phyloP scores from a whole-genome alignment of 2,113 vertebrate species.

The Serinus canaria region DNA sequence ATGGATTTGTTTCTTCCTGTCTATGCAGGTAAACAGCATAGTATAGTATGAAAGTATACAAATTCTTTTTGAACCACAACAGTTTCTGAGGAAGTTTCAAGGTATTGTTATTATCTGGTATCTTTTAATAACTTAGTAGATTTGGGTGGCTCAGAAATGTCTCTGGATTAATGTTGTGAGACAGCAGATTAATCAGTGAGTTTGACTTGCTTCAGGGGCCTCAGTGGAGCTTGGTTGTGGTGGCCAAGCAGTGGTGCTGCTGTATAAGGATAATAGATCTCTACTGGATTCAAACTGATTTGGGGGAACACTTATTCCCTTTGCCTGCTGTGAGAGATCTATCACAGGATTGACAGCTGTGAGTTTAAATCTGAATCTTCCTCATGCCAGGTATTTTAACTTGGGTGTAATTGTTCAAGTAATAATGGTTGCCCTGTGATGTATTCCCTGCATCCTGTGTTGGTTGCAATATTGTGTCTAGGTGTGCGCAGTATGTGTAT shows the following conservation, averaged over 20 bases:
- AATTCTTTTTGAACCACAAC: not conserved
- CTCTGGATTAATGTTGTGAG: not conserved
- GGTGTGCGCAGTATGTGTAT: rapidly evolving
- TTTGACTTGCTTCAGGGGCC: not conserved
- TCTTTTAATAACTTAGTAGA: not conserved
- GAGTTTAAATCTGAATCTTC: not conserved
- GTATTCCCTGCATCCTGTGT: not conserved
- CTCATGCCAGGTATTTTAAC: not conserved
- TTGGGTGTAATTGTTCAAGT: not conserved
- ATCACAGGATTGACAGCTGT: not conserved
- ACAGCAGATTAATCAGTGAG: not conserved
- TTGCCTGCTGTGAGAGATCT: not conserved
- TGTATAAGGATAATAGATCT: not conserved
- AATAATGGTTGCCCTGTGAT: not conserved
- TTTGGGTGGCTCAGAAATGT: not conserved
- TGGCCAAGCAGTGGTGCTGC: not conserved
- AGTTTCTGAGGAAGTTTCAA: not conserved
- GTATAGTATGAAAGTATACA: not conserved
- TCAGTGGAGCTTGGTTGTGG: not conserved
- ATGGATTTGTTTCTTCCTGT: not conserved
- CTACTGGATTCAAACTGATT: not conserved
- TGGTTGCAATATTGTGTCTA: not conserved
- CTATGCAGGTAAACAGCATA: not conserved
- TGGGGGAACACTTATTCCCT: not conserved
- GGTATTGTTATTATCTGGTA: not conserved